phyloP scores from a whole-genome alignment of 2,888 invertebrate genomes.

The Drosophila parthenogenetica region DNA sequence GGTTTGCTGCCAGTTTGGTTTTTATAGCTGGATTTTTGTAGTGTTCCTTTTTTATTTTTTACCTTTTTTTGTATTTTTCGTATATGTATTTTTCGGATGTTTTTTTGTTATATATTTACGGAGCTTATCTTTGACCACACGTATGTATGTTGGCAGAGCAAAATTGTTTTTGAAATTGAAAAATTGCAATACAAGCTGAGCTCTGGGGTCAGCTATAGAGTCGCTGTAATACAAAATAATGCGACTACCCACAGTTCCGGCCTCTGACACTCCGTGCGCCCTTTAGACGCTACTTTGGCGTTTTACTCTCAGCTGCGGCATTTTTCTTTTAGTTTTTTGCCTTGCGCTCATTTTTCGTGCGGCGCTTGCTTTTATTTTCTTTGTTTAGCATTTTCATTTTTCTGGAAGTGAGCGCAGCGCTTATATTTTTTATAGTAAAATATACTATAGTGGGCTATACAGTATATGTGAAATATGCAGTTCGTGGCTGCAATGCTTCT shows the following conservation, averaged over 20 bases:
- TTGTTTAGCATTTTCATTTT: conserved; percentile 79
- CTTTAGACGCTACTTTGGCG: background rate
- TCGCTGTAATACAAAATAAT: conserved; percentile 77
- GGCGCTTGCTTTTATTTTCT: conserved; percentile 73
- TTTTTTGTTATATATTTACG: conserved; percentile 71
- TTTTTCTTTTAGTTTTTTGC: conserved; percentile 71
- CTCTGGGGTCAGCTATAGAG: conserved; percentile 60
- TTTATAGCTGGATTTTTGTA: conserved; percentile 51
- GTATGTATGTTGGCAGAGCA: conserved; percentile 81
- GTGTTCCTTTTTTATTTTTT: conserved; percentile 26
- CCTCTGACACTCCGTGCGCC: background rate
- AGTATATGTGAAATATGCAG: conserved; percentile 55
- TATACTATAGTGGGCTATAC: conserved; percentile 23
- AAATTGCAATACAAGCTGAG: conserved; percentile 81
- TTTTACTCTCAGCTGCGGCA: conserved; percentile 47
- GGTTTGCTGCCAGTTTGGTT: conserved; percentile 70
- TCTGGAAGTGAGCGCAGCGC: conserved; percentile 54
- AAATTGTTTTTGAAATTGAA: conserved; percentile 83
- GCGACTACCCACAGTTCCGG: conserved; percentile 42
- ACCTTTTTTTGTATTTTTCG: conserved; percentile 16
- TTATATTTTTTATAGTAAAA: conserved; percentile 45
- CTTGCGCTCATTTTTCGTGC: conserved; percentile 62
- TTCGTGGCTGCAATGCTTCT: conserved; percentile 24
- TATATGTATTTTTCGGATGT: conserved; percentile 19
- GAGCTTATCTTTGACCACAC: conserved; percentile 82